A percentile compares a stretch with the other conserved stretches of the same genome.
These are phyloP conservation scores for Drosophila kanapiae DNA, from an alignment of 1,140 invertebrate genomes.

Conservation along the genomic window DNA sequence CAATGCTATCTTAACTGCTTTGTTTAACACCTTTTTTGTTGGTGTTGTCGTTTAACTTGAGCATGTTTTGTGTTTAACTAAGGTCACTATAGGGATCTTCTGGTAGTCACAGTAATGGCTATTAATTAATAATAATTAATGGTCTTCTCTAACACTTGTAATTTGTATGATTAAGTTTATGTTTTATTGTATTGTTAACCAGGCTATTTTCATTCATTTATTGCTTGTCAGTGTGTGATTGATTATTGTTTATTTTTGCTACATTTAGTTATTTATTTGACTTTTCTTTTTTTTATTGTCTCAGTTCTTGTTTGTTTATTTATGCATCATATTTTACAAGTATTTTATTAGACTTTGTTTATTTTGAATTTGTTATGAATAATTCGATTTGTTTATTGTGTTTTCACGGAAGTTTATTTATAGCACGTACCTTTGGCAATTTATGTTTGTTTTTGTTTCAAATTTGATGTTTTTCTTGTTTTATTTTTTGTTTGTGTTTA, in stretches of 20 bases:
- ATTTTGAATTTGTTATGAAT: background rate
- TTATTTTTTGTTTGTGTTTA: background rate
- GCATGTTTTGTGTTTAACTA: constrained; percentile 9
- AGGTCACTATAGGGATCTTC: constrained; percentile 1
- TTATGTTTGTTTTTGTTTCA: background rate
- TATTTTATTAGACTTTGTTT: background rate
- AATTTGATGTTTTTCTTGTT: background rate
- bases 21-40: background rate
- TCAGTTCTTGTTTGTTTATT: background rate
- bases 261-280: background rate
- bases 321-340: background rate
- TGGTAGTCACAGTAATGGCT: background rate
- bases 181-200: constrained; percentile 12
- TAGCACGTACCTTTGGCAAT: constrained; percentile 6
- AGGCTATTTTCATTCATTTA: constrained; percentile 14
- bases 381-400: constrained; percentile 4
- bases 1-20: background rate
- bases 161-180: background rate
- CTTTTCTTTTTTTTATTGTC: constrained; percentile 8
- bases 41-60: constrained; percentile 1
- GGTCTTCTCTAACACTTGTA: background rate
- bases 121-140: background rate
- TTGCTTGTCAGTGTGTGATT: constrained; percentile 10
- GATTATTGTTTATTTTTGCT: background rate
- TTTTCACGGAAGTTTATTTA: constrained; percentile 9